Base-by-base conservation (phyloP, 2,888 invertebrate species). In the Eilema caniola region DNA sequence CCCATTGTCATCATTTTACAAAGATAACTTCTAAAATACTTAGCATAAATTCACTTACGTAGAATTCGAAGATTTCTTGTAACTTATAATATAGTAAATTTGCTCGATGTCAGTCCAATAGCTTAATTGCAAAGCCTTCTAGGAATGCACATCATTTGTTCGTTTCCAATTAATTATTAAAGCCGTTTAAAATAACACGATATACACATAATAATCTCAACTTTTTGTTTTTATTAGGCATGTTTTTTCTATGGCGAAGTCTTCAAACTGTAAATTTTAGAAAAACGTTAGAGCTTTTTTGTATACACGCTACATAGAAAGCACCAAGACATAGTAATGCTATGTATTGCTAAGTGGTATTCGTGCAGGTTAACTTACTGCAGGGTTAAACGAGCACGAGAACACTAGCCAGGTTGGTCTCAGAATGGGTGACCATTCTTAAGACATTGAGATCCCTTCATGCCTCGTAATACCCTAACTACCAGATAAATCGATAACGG, bases 221-320 rank as follows among this genome's bases (percentile, higher is more conserved):
- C 33, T n/a, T 61, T 24, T 23, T n/a, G 0, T n/a, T 20, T 62
- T 53, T 16, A 68, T n/a, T 59, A 62, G 14, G 23, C 25, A 24
- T 10, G 24, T 33, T 23, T 0, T n/a, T 3, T 31, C 28, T 66
- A 67, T 3, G 71, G 98, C 99, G 90, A 99, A 99, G 93, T 99
- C 99, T 95, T 99, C 99, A 91, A 98, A 98, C 96, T 98, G 96
- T 62, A 73, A 60, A 31, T 23, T 24, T n/a, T 14, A 59, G 11
- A 41, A 41, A 62, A 41, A 47, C 28, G 28, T 28, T 28, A 28
- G n/a, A n/a, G n/a, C n/a, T n/a, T n/a, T n/a, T n/a, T n/a, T n/a
- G n/a, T n/a, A n/a, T n/a, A n/a, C n/a, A n/a, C n/a, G n/a, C n/a
- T n/a, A n/a, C n/a, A n/a, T n/a, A n/a, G n/a, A n/a, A n/a, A n/a